These are phyloP conservation scores for Callipepla squamata DNA, from an alignment of 2,113 vertebrate genomes.

Conservation along the genomic window DNA sequence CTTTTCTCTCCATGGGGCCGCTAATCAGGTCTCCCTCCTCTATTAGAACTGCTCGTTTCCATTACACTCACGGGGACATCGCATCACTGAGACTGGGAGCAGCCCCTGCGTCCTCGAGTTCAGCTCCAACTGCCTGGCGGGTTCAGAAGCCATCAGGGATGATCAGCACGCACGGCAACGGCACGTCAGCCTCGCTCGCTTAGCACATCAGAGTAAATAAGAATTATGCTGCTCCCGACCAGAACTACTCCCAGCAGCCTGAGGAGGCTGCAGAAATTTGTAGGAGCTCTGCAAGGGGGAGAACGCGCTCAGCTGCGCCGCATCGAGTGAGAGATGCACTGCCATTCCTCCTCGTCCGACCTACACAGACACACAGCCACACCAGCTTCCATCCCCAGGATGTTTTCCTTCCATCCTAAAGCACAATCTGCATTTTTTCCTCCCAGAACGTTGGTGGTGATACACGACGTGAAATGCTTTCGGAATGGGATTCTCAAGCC, in stretches of 20 bases:
- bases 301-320: not conserved
- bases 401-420: slow-evolving; percentile 25
- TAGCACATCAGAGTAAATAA: not conserved
- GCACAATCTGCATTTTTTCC: slow-evolving; percentile 13
- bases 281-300: not conserved
- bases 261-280: not conserved
- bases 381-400: slow-evolving; percentile 8
- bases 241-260: not conserved
- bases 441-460: not conserved
- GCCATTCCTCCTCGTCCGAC: not conserved
- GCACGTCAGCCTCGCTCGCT: not conserved
- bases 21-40: slow-evolving; percentile 61
- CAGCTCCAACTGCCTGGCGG: not conserved
- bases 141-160: not conserved
- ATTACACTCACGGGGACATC: not conserved
- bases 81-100: not conserved
- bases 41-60: slow-evolving; percentile 57
- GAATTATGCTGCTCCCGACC: not conserved
- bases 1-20: slow-evolving; percentile 66
- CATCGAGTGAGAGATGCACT: fast-evolving
- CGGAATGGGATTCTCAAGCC: not conserved
- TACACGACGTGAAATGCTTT: not conserved
- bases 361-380: not conserved
- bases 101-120: not conserved
- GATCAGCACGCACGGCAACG: not conserved